A percentile compares a stretch with the other conserved stretches of the same genome.
Conservation (phyloP, 1,140 invertebrate genomes). For the Xylocopa sonorina region DNA sequence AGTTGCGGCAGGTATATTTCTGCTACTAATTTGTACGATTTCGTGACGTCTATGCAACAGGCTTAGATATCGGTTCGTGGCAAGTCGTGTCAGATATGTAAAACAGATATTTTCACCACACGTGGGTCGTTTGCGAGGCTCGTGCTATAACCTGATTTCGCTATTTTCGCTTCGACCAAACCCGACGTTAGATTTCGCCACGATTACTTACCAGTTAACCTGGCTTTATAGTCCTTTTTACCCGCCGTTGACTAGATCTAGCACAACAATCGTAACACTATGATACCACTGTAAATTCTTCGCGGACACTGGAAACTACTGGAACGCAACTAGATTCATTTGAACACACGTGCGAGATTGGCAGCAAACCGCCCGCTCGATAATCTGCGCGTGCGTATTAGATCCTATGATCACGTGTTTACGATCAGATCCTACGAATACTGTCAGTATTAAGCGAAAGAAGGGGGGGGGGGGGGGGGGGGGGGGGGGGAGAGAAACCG, state of each 20-base stretch:
- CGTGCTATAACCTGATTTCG: background rate
- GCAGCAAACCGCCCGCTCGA: constrained; percentile 35
- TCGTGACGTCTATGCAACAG: constrained; percentile 5
- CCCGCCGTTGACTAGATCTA: background rate
- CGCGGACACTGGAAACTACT: constrained; percentile 46
- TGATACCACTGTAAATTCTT: constrained; percentile 28
- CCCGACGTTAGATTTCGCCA: background rate
- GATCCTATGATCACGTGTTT: constrained; percentile 31
- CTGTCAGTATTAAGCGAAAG: constrained; percentile 28
- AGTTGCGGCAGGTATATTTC: background rate
- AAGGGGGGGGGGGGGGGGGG: too few relatives aligned
- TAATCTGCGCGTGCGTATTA: constrained; percentile 19
- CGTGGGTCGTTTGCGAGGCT: constrained; percentile 23
- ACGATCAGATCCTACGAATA: too few relatives aligned
- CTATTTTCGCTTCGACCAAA: background rate
- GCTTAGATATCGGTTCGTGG: background rate
- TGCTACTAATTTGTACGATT: constrained; percentile 20
- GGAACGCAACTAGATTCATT: constrained; percentile 45
- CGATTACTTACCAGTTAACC: constrained; percentile 25
- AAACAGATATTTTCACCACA: constrained; percentile 38
- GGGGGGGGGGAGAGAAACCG: too few relatives aligned
- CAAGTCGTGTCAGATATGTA: constrained; percentile 33
- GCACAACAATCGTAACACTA: background rate
- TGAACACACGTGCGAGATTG: constrained; percentile 51
- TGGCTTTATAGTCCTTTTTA: background rate